Evolutionary conservation across 2,113 vertebrate genomes (phyloP).

Genomic region (Pipra filicauda): DNA sequence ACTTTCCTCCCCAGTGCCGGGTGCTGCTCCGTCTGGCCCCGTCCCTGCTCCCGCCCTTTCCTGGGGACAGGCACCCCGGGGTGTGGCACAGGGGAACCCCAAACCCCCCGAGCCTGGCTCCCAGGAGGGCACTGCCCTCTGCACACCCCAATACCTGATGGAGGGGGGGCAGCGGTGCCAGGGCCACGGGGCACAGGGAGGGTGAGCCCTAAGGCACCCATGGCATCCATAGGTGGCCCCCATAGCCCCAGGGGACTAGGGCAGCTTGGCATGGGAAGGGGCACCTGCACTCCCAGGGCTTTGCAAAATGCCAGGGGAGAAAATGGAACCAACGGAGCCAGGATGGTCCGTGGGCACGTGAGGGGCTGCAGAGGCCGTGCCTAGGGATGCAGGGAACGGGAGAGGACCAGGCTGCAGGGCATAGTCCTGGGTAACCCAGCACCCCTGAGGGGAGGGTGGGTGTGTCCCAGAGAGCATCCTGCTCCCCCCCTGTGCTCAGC

Average conservation of each 20-base stretch:
- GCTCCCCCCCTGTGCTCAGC: fast-evolving
- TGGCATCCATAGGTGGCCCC: neutral
- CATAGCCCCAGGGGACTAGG: fast-evolving
- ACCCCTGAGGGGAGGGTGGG: fast-evolving
- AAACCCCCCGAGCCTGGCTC: fast-evolving
- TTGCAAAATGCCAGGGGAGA: fast-evolving
- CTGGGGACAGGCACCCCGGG: fast-evolving
- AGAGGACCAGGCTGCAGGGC: fast-evolving
- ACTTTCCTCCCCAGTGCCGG: conserved; percentile 78
- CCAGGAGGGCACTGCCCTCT: neutral
- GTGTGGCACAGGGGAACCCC: fast-evolving
- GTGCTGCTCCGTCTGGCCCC: neutral
- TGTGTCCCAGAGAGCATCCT: fast-evolving
- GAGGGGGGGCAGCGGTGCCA: fast-evolving
- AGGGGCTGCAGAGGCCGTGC: fast-evolving
- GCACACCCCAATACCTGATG: fast-evolving
- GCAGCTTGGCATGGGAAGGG: neutral
- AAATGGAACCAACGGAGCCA: fast-evolving
- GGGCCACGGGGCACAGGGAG: fast-evolving
- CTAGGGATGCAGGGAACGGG: neutral
- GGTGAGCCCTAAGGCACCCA: fast-evolving
- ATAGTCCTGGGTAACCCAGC: fast-evolving
- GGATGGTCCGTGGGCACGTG: fast-evolving
- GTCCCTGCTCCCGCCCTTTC: fast-evolving
- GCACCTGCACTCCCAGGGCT: fast-evolving